A percentile compares a stretch with the other conserved stretches of the same genome.
Evolutionary conservation across 2,113 vertebrate species (phyloP).

Genomic region (Siniperca knerii): DNA sequence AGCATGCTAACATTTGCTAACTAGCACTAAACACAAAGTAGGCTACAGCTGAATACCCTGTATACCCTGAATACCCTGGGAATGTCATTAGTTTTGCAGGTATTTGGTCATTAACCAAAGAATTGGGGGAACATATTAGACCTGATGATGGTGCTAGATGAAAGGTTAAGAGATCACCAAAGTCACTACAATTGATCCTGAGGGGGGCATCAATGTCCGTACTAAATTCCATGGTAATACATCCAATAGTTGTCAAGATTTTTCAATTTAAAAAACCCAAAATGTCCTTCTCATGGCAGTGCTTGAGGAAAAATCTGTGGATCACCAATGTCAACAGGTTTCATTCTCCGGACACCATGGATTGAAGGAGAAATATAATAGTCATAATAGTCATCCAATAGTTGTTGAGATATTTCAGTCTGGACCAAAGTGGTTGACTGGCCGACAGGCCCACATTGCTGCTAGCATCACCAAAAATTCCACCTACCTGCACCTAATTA

Average conservation of each 20-base stretch:
- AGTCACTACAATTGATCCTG: no score
- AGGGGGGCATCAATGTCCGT: no score
- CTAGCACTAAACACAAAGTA: neutral
- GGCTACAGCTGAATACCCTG: neutral
- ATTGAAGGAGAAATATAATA: no score
- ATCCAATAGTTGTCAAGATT: neutral
- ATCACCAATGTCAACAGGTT: neutral
- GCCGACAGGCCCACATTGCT: no score
- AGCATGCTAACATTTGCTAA: neutral
- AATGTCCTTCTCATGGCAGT: neutral
- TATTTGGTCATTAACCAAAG: neutral
- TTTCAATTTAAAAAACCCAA: neutral
- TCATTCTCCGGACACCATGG: neutral
- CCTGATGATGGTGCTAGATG: neutral
- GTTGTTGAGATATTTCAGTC: no score
- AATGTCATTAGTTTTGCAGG: neutral
- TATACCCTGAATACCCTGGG: neutral
- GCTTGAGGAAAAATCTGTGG: neutral
- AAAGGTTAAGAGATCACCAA: neutral
- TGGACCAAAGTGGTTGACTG: no score
- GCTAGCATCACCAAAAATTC: neutral
- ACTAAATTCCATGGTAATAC: neutral
- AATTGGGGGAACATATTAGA: no score
- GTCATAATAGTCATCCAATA: neutral
- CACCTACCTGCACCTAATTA: neutral